These are phyloP conservation scores for Melieria picta DNA, from an alignment of 2,888 invertebrate species.

Conservation along the genomic window DNA sequence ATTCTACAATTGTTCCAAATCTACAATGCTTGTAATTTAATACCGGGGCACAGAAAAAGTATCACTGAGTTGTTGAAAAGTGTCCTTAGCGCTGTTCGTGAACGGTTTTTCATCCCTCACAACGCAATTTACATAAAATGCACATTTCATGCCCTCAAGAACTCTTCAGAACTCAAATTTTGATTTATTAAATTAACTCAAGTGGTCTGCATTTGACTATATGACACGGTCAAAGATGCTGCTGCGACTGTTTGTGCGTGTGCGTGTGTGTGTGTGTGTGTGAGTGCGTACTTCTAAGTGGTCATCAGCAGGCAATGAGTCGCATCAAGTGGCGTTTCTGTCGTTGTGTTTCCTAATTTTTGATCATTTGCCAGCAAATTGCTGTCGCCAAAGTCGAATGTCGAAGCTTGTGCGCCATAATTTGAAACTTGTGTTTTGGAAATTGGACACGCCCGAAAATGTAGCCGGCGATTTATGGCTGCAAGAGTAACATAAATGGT, in stretches of 20 bases:
- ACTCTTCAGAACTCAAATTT: conserved; percentile 8
- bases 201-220: no score
- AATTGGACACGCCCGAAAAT: conserved; percentile 19
- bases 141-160: conserved; percentile 12
- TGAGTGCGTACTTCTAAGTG: neutral
- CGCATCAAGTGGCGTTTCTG: no score
- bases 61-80: no score
- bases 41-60: neutral
- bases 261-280: neutral
- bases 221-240: neutral
- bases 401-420: conserved; percentile 5
- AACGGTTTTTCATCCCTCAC: no score
- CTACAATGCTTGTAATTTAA: conserved; percentile 3
- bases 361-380: no score
- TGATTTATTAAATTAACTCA: conserved; percentile 23
- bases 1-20: neutral
- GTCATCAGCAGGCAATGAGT: no score
- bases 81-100: no score
- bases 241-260: neutral
- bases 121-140: conserved; percentile 27
- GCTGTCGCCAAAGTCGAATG: no score
- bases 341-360: no score
- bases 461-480: neutral
- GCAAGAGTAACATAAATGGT: neutral
- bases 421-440: conserved; percentile 29